Evolutionary conservation across 2,113 vertebrate species (phyloP).

Genomic region (Dasypus novemcinctus): DNA sequence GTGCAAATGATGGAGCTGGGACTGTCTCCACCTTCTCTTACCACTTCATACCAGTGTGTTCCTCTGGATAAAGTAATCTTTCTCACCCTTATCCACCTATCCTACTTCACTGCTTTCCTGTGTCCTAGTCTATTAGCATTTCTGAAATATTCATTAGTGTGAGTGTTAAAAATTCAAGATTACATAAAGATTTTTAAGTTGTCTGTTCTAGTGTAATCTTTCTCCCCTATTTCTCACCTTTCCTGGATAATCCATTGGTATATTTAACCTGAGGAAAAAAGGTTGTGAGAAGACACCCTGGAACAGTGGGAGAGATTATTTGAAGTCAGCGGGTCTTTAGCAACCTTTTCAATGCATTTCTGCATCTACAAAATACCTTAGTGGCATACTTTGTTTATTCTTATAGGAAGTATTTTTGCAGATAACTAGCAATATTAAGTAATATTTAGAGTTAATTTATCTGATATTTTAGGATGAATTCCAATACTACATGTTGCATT

Average conservation of each 20-base stretch:
- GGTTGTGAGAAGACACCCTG: not conserved
- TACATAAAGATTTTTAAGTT: too few species aligned
- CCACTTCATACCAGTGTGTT: rapidly evolving
- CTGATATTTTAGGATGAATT: not conserved
- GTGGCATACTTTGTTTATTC: not conserved
- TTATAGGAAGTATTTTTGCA: rapidly evolving
- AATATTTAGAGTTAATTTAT: not conserved
- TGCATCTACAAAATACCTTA: not conserved
- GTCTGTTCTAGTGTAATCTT: not conserved
- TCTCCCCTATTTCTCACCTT: not conserved
- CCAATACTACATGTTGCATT: not conserved
- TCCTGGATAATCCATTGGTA: too few species aligned
- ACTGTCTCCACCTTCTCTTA: not conserved
- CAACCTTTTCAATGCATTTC: rapidly evolving
- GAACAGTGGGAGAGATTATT: rapidly evolving
- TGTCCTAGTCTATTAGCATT: rapidly evolving
- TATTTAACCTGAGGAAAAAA: not conserved
- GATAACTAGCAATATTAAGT: not conserved
- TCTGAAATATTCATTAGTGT: rapidly evolving
- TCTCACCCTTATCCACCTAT: not conserved
- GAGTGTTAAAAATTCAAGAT: too few species aligned
- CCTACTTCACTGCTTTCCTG: rapidly evolving
- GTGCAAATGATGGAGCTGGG: rapidly evolving
- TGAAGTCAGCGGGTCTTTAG: not conserved
- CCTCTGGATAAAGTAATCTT: not conserved